Conservation (phyloP, 2,797 vertebrate species). For the Parambassis ranga region DNA sequence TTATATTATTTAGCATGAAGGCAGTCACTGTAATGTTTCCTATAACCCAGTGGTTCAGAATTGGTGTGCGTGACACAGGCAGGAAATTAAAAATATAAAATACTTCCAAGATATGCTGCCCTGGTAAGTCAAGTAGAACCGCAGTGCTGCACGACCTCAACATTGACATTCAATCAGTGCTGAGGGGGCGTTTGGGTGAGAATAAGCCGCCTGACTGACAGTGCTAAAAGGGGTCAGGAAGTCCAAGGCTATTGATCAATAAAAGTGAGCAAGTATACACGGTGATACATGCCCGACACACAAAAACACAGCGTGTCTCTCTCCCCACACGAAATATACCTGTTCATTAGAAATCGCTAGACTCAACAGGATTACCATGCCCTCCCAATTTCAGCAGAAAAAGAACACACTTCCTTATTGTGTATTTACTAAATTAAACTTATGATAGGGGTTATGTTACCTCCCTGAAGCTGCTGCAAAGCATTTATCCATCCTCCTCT, state of each 20-base stretch:
- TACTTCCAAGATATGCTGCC: conserved; percentile 43
- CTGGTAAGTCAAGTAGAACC: conserved; percentile 50
- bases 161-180: conserved; percentile 63
- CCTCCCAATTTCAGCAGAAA: too few species aligned
- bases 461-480: conserved; percentile 24
- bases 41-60: conserved; percentile 12
- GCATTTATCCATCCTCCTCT: conserved; percentile 25
- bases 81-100: conserved; percentile 57
- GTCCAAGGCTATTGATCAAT: conserved; percentile 65
- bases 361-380: not conserved
- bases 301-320: conserved; percentile 2
- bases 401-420: conserved; percentile 17
- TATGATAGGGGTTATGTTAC: conserved; percentile 19
- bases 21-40: conserved; percentile 10
- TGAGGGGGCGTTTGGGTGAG: conserved; percentile 45
- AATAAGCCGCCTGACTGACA: conserved; percentile 57
- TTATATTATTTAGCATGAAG: conserved; percentile 1
- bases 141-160: conserved; percentile 33
- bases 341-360: conserved; percentile 21
- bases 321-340: conserved; percentile 4
- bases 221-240: conserved; percentile 71
- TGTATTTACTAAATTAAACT: conserved; percentile 25
- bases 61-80: conserved; percentile 33
- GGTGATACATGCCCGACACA: conserved; percentile 29
- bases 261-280: conserved; percentile 48